Evolutionary conservation across 2,797 vertebrate species (phyloP).

Genomic region (Crocodylus rhombifer): DNA sequence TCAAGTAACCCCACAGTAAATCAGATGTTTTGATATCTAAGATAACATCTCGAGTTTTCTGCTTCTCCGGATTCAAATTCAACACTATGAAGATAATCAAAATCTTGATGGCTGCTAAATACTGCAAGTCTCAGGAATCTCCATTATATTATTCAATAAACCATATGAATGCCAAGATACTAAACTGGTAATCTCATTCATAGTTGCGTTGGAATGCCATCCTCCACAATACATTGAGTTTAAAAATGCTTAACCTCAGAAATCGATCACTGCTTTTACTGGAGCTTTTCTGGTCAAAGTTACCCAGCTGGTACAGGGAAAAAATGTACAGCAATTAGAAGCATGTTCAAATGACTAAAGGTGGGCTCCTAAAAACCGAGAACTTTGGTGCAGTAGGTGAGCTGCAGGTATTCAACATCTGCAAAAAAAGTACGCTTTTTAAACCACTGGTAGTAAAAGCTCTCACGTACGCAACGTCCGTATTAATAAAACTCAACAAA

Average conservation of each 20-base stretch:
- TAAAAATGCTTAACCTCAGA: conserved; percentile 76
- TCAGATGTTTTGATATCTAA: conserved; percentile 50
- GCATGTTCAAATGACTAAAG: conserved; percentile 84
- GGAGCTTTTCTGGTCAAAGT: conserved; percentile 76
- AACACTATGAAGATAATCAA: conserved; percentile 75
- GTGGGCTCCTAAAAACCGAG: conserved; percentile 82
- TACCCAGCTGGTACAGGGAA: conserved; percentile 77
- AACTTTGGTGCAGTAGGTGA: conserved; percentile 82
- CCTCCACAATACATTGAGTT: conserved; percentile 80
- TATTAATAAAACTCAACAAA: conserved; percentile 75
- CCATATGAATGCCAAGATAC: conserved; percentile 74
- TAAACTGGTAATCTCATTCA: conserved; percentile 63
- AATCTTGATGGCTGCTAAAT: conserved; percentile 69
- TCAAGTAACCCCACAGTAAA: conserved; percentile 69
- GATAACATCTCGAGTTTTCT: conserved; percentile 56
- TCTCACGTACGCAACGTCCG: conserved; percentile 60
- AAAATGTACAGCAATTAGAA: conserved; percentile 76
- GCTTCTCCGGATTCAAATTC: conserved; percentile 73
- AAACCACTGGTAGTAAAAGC: conserved; percentile 79
- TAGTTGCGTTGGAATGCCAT: conserved; percentile 78
- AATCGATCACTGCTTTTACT: conserved; percentile 79
- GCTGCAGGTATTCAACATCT: conserved; percentile 78
- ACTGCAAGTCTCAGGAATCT: conserved; percentile 54
- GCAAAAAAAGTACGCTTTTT: conserved; percentile 76
- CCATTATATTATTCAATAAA: conserved; percentile 74